Evolutionary conservation across 2,797 vertebrate genomes (phyloP).

Genomic region (Discoglossus pictus): DNA sequence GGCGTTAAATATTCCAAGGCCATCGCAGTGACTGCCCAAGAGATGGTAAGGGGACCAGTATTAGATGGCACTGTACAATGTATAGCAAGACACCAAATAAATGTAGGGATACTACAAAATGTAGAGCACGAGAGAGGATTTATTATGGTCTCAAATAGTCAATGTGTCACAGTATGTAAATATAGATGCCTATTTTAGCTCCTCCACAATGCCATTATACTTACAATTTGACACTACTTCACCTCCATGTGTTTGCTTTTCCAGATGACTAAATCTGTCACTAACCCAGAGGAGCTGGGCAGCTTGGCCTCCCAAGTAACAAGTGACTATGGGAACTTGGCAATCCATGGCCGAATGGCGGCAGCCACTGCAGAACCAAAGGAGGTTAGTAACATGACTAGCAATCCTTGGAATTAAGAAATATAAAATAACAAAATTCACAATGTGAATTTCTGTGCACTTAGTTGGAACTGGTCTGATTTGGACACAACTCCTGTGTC

Average conservation of each 20-base stretch:
- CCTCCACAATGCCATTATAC: no score
- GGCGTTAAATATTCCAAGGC: constrained; percentile 97
- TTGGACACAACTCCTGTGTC: no score
- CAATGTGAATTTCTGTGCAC: no score
- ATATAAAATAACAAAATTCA: no score
- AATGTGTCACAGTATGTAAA: no score
- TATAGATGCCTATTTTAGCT: no score
- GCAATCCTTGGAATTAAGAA: no score
- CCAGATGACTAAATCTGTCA: constrained; percentile 98
- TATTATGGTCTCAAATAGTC: no score
- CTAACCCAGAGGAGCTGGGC: constrained; percentile 94
- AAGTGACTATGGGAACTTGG: constrained; percentile 93
- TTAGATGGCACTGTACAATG: background rate
- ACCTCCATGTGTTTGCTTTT: constrained; percentile 52
- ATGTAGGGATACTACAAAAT: no score
- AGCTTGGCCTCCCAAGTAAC: constrained; percentile 97
- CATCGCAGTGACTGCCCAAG: constrained; percentile 94
- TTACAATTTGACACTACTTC: background rate
- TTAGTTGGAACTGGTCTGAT: no score
- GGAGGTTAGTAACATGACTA: constrained; percentile 86
- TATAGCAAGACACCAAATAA: no score
- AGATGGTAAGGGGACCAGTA: constrained; percentile 84
- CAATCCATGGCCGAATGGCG: constrained; percentile 91
- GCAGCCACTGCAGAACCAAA: constrained; percentile 93
- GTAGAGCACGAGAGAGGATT: no score